Percentiles rank a stretch among this genome's conserved stretches.
These are phyloP conservation scores for Akabosia matsudoensis DNA, from an alignment of 1,140 invertebrate genomes.

Conservation along the genomic window DNA sequence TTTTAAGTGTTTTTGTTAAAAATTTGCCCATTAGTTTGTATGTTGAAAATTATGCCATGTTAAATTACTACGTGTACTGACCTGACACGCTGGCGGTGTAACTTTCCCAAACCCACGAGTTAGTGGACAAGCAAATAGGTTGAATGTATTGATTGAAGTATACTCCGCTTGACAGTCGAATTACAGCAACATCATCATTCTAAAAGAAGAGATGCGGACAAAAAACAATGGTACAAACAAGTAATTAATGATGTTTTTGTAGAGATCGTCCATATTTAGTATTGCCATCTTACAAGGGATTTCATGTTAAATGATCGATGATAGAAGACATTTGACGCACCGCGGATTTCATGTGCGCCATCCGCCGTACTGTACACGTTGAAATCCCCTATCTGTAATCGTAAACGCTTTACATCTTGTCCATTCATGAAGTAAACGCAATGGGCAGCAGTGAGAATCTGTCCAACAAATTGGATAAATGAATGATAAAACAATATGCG, in stretches of 20 bases:
- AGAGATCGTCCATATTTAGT: not conserved
- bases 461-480: not conserved
- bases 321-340: conserved; percentile 33
- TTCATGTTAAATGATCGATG: conserved; percentile 39
- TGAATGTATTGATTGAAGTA: conserved; percentile 69
- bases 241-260: not conserved
- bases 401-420: conserved; percentile 27
- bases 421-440: conserved; percentile 32
- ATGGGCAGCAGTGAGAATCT: conserved; percentile 36
- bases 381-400: conserved; percentile 36
- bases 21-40: not conserved
- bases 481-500: not conserved
- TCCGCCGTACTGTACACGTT: conserved; percentile 28
- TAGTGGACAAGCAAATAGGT: conserved; percentile 73
- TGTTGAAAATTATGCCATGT: too few relatives aligned
- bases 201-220: too few relatives aligned
- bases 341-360: conserved; percentile 29
- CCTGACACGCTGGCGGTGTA: not conserved
- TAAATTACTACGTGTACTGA: not conserved
- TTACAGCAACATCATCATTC: conserved; percentile 81
- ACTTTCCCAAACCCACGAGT: not conserved
- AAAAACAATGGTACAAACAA: conserved; percentile 33
- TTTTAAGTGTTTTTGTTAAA: not conserved
- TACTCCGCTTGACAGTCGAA: conserved; percentile 75
- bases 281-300: conserved; percentile 33